Base-by-base conservation (phyloP, 2,113 vertebrate genomes). In the Ariopsis seemanni region DNA sequence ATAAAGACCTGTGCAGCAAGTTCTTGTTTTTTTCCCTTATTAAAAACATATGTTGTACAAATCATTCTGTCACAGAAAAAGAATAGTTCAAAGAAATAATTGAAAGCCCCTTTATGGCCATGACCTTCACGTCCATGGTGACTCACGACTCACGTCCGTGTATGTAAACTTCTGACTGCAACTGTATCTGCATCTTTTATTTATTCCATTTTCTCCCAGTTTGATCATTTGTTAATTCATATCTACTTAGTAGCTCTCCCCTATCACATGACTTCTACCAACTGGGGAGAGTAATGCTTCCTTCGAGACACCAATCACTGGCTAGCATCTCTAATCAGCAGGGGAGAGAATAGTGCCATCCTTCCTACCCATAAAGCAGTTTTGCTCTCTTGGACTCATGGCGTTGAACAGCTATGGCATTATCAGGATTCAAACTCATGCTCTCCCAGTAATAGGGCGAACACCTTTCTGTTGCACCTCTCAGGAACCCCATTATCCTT, bases 191-290 rank as follows among this genome's bases (percentile, higher is more conserved):
- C 11, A 62, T 42, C 25, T 78, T 78, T 55, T 55, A n/a, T 62
- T 82, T 57, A 57, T 80, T 80, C 77, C n/a, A 27, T 58, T 80
- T 80, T 18, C n/a, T 58, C n/a, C 52, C 15, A 30, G 53, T 60
- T 60, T 60, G 53, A 5, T 60, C 20, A 81, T 34, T 58, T 60
- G 8, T 9, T 81, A 10, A 80, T 30, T 34, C 53, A 58, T 30
- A 80, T 57, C 53, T 10, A 57, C 0, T 18, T 30, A 2, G n/a
- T 27, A 17, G 15, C 15, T 17, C 22, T 14, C 74, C 50, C 11
- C 25, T 53, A 77, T 7, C 5, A 1, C 48, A 53, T 5, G 50
- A n/a, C 74, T n/a, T 11, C 50, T 78, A 55, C 50, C 5, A n/a
- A 53, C 20, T 22, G 20, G 72, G 42, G 8, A 50, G 72, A 50